phyloP scores from a whole-genome alignment of 2,113 vertebrate genomes.

The Epinephelus fuscoguttatus region DNA sequence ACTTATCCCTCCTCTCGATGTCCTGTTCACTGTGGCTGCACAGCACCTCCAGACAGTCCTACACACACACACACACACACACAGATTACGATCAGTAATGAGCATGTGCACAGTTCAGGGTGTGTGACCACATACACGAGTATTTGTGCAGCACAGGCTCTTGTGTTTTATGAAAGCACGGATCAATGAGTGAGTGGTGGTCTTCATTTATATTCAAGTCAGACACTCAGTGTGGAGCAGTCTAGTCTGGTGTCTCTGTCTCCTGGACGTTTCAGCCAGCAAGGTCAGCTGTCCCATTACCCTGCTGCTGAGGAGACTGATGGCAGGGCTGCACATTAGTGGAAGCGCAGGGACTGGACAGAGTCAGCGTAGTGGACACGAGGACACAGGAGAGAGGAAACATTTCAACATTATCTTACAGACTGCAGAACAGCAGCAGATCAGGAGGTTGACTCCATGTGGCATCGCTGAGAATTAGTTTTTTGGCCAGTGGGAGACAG shows the following conservation, averaged over 20 bases:
- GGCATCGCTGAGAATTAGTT: not conserved
- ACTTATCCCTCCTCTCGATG: conserved; percentile 92
- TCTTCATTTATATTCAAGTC: conserved; percentile 50
- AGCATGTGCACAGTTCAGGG: not conserved
- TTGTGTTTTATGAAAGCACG: not conserved
- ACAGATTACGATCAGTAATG: not conserved
- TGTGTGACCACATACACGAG: not conserved
- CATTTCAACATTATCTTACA: not conserved
- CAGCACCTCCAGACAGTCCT: conserved; percentile 96
- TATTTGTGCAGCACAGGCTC: not conserved
- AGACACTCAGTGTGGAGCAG: conserved; percentile 4
- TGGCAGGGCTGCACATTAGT: not conserved
- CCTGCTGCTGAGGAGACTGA: conserved; percentile 2
- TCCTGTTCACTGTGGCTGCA: conserved; percentile 93
- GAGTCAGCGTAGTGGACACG: not conserved
- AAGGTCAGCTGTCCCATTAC: conserved; percentile 35
- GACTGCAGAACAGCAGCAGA: not conserved
- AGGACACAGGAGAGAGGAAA: not conserved
- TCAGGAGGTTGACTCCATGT: not conserved
- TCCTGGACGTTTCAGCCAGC: conserved; percentile 21
- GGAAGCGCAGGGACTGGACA: not conserved
- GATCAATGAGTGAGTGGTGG: not conserved
- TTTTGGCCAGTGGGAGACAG: not conserved
- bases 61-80: conserved; percentile 51
- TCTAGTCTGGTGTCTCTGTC: conserved; percentile 1